These are phyloP conservation scores for Corticium candelabrum DNA, from an alignment of 37 sponge, comb jelly and placozoan species.

Conservation along the genomic window DNA sequence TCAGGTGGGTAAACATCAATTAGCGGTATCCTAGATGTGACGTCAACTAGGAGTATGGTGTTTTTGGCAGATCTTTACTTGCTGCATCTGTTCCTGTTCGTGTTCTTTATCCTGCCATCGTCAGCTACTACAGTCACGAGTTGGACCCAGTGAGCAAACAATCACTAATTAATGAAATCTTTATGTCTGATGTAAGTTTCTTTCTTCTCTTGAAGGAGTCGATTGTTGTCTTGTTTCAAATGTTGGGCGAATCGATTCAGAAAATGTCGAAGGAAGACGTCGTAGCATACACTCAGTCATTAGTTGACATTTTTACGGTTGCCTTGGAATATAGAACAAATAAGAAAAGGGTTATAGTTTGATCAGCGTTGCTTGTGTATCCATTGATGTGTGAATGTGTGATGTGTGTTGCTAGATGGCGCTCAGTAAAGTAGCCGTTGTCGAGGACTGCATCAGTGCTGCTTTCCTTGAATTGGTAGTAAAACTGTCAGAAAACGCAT, in stretches of 20 bases:
- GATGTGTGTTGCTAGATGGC: no score
- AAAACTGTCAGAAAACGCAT: conserved; percentile 69
- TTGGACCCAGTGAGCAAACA: background rate
- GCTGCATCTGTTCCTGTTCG: conserved; percentile 33
- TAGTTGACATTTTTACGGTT: conserved; percentile 28
- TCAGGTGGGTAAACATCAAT: no score
- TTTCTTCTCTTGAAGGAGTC: no score
- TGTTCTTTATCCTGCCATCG: conserved; percentile 30
- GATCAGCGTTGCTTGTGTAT: conserved; percentile 16
- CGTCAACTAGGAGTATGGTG: no score
- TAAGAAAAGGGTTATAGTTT: conserved; percentile 7
- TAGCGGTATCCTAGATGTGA: no score
- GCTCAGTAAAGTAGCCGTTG: no score
- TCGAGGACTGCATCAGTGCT: conserved; percentile 34
- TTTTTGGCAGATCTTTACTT: no score
- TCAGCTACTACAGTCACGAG: conserved; percentile 5
- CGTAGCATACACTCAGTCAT: background rate
- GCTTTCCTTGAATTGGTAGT: conserved; percentile 41
- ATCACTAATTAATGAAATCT: no score
- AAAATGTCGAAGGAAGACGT: conserved; percentile 34
- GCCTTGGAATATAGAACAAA: conserved; percentile 44
- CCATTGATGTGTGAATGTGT: no score
- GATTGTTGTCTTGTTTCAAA: conserved; percentile 33
- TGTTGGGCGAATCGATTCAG: conserved; percentile 22
- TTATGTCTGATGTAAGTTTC: no score